Evolutionary conservation across 2,113 vertebrate genomes (phyloP).

Genomic region (Xyliphius kryptos): DNA sequence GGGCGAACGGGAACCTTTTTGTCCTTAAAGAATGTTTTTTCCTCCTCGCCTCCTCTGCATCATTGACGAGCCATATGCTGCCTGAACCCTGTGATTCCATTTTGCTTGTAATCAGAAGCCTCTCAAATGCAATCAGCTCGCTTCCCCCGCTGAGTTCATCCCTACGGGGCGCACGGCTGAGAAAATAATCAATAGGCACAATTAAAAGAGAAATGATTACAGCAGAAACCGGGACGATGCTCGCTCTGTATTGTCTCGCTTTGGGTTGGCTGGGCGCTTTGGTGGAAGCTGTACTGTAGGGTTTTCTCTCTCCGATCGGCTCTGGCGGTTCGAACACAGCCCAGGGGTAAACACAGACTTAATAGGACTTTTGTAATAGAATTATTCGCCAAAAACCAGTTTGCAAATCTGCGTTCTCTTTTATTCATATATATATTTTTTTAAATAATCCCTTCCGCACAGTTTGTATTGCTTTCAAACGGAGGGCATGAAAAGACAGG

Average conservation of each 20-base stretch:
- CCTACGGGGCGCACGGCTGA: slow-evolving; percentile 17
- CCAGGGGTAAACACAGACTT: too few species aligned
- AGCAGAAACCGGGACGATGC: not conserved
- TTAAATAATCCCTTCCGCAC: too few species aligned
- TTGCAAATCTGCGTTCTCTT: too few species aligned
- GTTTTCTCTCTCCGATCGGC: too few species aligned
- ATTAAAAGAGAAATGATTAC: slow-evolving; percentile 34
- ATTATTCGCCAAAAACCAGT: too few species aligned
- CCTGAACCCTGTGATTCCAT: slow-evolving; percentile 17
- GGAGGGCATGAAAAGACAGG: too few species aligned
- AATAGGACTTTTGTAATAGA: too few species aligned
- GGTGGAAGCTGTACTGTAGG: too few species aligned
- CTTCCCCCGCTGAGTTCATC: slow-evolving; percentile 32
- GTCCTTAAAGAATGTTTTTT: slow-evolving; percentile 6
- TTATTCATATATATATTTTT: too few species aligned
- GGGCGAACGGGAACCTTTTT: not conserved
- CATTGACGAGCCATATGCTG: slow-evolving; percentile 24
- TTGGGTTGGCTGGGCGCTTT: too few species aligned
- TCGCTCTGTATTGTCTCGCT: not conserved
- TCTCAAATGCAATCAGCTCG: slow-evolving; percentile 27
- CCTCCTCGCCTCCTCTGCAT: not conserved
- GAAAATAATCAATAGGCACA: slow-evolving; percentile 38
- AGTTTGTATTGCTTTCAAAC: too few species aligned
- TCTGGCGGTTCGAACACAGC: too few species aligned
- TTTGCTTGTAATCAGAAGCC: slow-evolving; percentile 33